Evolutionary conservation across 1,140 invertebrate genomes (phyloP).

Genomic region (Sipha flava): DNA sequence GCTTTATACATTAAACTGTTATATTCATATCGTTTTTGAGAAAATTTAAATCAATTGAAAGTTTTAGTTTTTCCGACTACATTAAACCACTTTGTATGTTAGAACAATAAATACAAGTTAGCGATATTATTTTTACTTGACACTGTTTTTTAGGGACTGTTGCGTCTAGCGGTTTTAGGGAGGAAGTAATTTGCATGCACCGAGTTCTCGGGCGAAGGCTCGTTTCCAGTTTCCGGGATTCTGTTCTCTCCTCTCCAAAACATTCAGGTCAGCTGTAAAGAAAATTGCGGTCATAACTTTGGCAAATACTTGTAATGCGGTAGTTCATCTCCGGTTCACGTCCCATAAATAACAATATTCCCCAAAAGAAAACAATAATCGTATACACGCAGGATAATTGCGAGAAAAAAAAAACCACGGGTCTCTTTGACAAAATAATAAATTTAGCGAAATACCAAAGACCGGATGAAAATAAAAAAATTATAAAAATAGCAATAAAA

Average conservation of each 20-base stretch:
- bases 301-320: neutral
- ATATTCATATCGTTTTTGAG: neutral
- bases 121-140: neutral
- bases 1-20: neutral
- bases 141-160: constrained; percentile 19
- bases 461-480: no score
- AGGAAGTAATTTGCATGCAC: constrained; percentile 24
- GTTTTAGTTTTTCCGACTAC: neutral
- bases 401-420: neutral
- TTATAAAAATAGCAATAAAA: no score
- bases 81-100: neutral
- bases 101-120: constrained; percentile 25
- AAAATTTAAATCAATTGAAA: neutral
- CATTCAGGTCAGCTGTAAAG: neutral
- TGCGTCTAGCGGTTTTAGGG: neutral
- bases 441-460: neutral
- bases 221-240: constrained; percentile 19
- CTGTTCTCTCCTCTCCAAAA: neutral
- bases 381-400: neutral
- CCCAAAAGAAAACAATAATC: neutral
- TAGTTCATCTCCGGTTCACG: neutral
- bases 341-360: neutral
- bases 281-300: constrained; percentile 17
- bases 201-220: neutral
- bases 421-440: neutral